phyloP scores from a whole-genome alignment of 2,888 invertebrate species.

The Drosophila buzzatii region DNA sequence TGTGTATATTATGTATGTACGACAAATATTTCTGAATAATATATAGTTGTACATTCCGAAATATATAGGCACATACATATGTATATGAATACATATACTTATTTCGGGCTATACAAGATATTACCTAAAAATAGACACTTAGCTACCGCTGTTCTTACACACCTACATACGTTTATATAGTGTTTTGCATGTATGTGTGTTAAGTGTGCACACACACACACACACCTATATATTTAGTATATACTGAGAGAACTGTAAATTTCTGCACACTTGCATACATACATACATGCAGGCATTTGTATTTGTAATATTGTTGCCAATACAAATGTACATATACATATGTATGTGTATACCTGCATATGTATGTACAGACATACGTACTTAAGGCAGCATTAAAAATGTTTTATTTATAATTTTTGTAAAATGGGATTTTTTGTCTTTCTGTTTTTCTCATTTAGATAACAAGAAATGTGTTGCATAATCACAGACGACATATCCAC shows the following conservation, averaged over 20 bases:
- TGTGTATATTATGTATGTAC: not conserved
- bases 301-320: not conserved
- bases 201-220: not conserved
- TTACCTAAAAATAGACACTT: constrained; percentile 65
- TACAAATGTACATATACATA: constrained; percentile 25
- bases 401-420: constrained; percentile 33
- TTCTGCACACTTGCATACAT: constrained; percentile 8
- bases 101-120: constrained; percentile 43
- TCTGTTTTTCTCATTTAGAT: constrained; percentile 23
- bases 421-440: constrained; percentile 9
- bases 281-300: constrained; percentile 12
- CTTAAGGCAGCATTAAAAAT: constrained; percentile 23
- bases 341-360: constrained; percentile 16
- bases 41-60: constrained; percentile 6
- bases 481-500: constrained; percentile 11
- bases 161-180: constrained; percentile 4
- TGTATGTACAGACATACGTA: constrained; percentile 24
- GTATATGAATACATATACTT: constrained; percentile 11
- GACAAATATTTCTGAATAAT: constrained; percentile 14
- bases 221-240: not conserved
- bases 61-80: not conserved
- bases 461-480: constrained; percentile 29
- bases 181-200: not conserved
- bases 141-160: constrained; percentile 43
- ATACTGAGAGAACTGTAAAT: constrained; percentile 2